Evolutionary conservation across 2,797 vertebrate genomes (phyloP), one percentile per base, ranked within the genome.

Genomic region (Chanos chanos): DNA sequence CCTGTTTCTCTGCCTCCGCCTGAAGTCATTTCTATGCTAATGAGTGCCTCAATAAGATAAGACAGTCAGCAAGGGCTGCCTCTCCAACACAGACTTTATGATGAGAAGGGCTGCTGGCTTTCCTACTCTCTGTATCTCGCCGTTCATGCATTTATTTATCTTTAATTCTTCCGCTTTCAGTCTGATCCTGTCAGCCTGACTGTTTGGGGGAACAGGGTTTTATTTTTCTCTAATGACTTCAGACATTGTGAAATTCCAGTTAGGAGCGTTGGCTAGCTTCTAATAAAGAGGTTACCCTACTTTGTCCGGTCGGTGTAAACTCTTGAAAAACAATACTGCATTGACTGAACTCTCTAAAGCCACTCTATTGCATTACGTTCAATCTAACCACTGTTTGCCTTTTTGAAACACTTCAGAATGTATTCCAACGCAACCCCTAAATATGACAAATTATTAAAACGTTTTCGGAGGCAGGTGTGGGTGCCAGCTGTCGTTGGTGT

Each of bases 11-110:
- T 66, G 69, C 72, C 33, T 55, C 54, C 81, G 85, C 82, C 84
- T 84, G 75, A 89, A 89, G 85, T 80, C 74, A 83, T 89, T 80
- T 87, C 74, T 76, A 89, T 87, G 89, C 82, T 87, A 75, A 85
- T 85, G 81, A 88, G 83, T 84, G 81, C 86, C 74, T 79, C 81
- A 78, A 67, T 81, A 80, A 83, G 90, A 89, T 85, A 77, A 84
- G 77, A 74, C 67, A 80, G 75, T 74, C 22, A 58, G 73, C 75
- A 72, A 82, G 75, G 76, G 73, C 64, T 53, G 70, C 58, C 68
- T 33, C 64, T 83, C 77, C 77, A 72, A 76, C 72, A 70, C 77
- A 68, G 69, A 67, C 70, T 83, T 66, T 69, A 59, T 71, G 81
- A 86, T 82, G 65, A 81, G 84, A 82, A 81, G 85, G 84, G 84